Conservation (phyloP, 2,797 vertebrate species). For the Manis crassicaudata region DNA sequence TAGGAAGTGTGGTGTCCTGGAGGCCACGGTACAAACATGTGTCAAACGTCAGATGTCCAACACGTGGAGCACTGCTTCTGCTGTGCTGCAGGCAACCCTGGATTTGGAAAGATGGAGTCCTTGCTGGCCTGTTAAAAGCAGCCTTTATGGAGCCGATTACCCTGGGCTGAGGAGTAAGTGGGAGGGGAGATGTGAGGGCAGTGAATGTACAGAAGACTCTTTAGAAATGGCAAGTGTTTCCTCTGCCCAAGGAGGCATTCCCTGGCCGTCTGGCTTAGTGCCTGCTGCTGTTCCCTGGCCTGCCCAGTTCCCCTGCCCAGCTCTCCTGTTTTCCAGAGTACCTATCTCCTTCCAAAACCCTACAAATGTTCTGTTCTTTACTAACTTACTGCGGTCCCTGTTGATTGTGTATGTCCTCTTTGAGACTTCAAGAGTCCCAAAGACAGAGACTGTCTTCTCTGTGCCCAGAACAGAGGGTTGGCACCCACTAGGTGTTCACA, state of each 20-base stretch:
- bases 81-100: accelerated
- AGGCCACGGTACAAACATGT: not conserved
- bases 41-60: accelerated
- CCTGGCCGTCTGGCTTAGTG: too few relatives aligned
- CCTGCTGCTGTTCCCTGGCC: not conserved
- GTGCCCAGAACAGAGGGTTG: not conserved
- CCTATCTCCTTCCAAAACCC: not conserved
- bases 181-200: not conserved
- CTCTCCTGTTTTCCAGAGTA: not conserved
- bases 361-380: not conserved
- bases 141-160: not conserved
- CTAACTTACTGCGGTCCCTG: not conserved
- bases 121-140: not conserved
- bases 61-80: accelerated
- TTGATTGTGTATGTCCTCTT: not conserved
- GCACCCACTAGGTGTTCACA: not conserved
- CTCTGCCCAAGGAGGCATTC: not conserved
- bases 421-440: not conserved
- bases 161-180: not conserved
- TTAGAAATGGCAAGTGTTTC: not conserved
- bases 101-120: not conserved
- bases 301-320: not conserved
- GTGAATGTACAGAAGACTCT: not conserved
- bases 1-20: not conserved
- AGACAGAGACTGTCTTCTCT: not conserved